Evolutionary conservation across 2,113 vertebrate genomes (phyloP).

Genomic region (Odocoileus virginianus): DNA sequence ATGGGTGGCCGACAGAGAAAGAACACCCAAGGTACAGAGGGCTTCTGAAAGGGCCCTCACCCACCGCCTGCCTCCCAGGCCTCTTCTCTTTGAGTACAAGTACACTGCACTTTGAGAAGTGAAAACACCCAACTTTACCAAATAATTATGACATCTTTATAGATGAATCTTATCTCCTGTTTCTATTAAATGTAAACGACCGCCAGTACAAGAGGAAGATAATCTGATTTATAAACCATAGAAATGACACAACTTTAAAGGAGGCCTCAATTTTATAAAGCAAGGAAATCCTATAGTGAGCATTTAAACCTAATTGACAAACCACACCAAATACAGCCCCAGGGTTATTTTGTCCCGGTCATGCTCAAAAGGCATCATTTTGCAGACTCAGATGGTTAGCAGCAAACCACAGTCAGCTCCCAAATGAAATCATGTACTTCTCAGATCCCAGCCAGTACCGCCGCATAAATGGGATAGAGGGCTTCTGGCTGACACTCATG

Average conservation of each 20-base stretch:
- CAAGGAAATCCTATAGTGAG: constrained; percentile 26
- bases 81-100: not conserved
- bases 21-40: not conserved
- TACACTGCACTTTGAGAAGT: not conserved
- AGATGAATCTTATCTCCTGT: not conserved
- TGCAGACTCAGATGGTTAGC: constrained; percentile 48
- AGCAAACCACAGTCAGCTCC: constrained; percentile 37
- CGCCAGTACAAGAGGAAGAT: not conserved
- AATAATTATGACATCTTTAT: not conserved
- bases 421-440: constrained; percentile 48
- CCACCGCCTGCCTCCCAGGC: rapidly evolving
- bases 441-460: constrained; percentile 20
- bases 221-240: constrained; percentile 30
- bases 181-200: constrained; percentile 21
- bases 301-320: constrained; percentile 24
- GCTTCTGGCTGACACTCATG: not conserved
- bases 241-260: constrained; percentile 6
- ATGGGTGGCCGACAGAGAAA: no score
- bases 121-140: not conserved
- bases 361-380: constrained; percentile 47
- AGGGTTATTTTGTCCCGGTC: constrained; percentile 9
- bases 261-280: constrained; percentile 22
- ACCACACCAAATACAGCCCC: constrained; percentile 39
- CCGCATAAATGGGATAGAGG: not conserved
- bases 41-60: not conserved